Base-by-base conservation (phyloP, 2,113 vertebrate genomes). In the Mellivora capensis region DNA sequence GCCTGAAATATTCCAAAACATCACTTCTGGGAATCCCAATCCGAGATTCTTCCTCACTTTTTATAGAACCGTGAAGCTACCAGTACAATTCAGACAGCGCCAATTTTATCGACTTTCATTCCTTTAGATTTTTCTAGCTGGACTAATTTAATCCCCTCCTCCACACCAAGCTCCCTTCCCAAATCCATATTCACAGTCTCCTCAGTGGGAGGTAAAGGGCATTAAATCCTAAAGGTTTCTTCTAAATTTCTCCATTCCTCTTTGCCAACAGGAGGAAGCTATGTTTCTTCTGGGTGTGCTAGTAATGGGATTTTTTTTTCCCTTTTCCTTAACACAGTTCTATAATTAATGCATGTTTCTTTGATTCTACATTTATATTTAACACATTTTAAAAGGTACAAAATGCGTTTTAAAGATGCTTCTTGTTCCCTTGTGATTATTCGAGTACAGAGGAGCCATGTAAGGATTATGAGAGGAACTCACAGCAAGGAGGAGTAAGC, bases 281-380 rank as follows among this genome's bases (percentile, higher is more conserved):
- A 17, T 92, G 42, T 94, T 95, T 98, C 96, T 95, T 91, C 91
- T 84, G 80, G 90, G 18, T 87, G 77, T 93, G 87, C 96, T 94
- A 93, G 93, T 88, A 93, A 94, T 90, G 90, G 90, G 84, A 95
- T 96, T 93, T 93, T 67, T 83, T 29, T 34, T 7, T 31, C 6
- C 34, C 64, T 94, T 93, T 95, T 88, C 54, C 96, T 94, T 96
- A 93, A 97, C 94, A 97, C 90, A 96, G 95, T 97, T 98, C 97
- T 98, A 93, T 98, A 98, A 98, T 98, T 98, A 98, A 98, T 7
- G 8, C 95, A 97, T 57, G 93, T 93, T 95, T 97, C 97, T 98
- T 98, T 98, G 98, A 98, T 98, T 98, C 97, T 52, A 0, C 98
- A 98, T 98, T 98, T 98, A 96, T 98, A 98, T 98, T 98, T 98